Conservation (phyloP, 2,797 vertebrate genomes). For the Hapalemur alaotrensis region DNA sequence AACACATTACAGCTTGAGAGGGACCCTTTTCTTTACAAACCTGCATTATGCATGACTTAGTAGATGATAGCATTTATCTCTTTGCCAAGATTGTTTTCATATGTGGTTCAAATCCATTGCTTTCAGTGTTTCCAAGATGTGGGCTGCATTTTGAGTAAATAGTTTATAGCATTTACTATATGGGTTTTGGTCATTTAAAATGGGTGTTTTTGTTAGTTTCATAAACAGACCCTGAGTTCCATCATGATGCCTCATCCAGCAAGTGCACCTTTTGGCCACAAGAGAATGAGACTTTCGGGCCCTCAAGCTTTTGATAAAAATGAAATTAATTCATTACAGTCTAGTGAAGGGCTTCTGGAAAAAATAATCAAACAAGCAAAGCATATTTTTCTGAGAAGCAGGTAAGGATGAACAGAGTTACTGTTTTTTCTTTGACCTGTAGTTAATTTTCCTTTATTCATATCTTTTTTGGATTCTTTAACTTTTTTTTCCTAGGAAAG, state of each 20-base stretch:
- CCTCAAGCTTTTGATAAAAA: conserved; percentile 95
- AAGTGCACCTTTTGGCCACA: conserved; percentile 95
- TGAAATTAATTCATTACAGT: conserved; percentile 92
- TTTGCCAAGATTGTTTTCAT: background rate
- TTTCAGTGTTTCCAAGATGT: background rate
- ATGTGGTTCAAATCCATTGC: background rate
- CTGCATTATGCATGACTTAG: background rate
- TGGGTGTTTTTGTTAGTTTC: conserved; percentile 86
- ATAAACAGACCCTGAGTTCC: conserved; percentile 97
- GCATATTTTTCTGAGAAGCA: conserved; percentile 96
- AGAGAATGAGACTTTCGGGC: conserved; percentile 94
- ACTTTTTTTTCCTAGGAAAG: background rate
- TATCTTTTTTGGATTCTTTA: background rate
- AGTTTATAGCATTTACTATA: background rate
- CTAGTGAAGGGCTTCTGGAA: conserved; percentile 95
- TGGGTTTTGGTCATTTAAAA: background rate
- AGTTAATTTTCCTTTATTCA: background rate
- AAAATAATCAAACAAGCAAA: conserved; percentile 99
- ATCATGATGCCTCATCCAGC: conserved; percentile 96
- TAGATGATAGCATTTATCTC: background rate
- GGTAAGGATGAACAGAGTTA: conserved; percentile 83
- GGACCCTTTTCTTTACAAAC: background rate
- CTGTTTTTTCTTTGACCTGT: background rate
- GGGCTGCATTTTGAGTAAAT: background rate
- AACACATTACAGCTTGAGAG: background rate